Conservation (phyloP, 2,113 vertebrate species). For the Bujurquina vittata region DNA sequence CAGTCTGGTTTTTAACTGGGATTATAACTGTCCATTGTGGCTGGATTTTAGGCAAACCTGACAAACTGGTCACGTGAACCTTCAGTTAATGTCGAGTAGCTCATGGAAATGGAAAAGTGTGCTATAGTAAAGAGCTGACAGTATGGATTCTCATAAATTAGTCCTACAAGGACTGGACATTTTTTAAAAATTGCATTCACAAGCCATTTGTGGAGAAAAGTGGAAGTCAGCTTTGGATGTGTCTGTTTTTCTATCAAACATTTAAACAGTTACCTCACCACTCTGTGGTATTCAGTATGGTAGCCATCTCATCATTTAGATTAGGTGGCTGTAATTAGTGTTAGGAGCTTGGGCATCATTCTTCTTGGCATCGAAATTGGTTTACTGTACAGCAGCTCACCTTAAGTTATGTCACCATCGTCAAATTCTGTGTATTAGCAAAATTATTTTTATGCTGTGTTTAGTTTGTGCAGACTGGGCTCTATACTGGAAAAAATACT, state of each 20-base stretch:
- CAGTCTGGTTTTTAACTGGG: background rate
- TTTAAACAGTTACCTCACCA: background rate
- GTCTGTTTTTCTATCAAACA: background rate
- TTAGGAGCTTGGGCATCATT: conserved; percentile 15
- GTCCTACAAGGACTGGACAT: background rate
- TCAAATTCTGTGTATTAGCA: background rate
- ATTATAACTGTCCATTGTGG: background rate
- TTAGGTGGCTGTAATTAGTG: conserved; percentile 25
- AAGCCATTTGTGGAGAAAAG: background rate
- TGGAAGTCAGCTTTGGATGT: background rate
- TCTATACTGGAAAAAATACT: background rate
- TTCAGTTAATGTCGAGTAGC: background rate
- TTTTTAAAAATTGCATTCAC: background rate
- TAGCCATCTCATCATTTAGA: conserved; percentile 45
- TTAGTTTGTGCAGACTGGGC: background rate
- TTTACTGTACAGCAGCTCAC: background rate
- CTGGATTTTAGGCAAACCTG: no score
- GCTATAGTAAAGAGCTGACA: background rate
- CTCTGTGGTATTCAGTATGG: background rate
- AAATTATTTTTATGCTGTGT: background rate
- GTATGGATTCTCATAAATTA: background rate
- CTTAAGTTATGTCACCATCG: background rate
- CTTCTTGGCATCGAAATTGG: conserved; percentile 16
- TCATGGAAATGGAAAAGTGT: background rate
- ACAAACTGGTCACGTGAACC: background rate